Evolutionary conservation across 2,888 invertebrate species (phyloP).

Genomic region (Sicus ferrugineus): DNA sequence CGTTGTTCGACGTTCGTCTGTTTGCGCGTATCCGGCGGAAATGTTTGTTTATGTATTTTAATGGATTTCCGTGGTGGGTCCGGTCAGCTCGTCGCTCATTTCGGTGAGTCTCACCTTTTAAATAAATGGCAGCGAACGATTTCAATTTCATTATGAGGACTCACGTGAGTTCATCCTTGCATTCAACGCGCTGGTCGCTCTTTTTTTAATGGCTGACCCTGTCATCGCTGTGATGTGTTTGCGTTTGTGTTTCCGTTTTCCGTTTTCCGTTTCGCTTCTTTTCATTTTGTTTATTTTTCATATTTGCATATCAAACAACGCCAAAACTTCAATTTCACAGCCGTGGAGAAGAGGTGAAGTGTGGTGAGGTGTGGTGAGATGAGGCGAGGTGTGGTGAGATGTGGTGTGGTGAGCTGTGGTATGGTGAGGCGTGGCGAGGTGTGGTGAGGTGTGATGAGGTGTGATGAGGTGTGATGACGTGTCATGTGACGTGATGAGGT

Average conservation of each 20-base stretch:
- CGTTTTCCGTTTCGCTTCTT: neutral
- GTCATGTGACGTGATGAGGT: no score
- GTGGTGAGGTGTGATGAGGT: no score
- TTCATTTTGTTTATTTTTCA: slow-evolving; percentile 14
- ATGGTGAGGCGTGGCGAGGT: no score
- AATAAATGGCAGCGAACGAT: slow-evolving; percentile 26
- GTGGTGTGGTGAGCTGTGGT: no score
- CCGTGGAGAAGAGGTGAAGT: neutral
- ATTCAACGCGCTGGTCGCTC: no score
- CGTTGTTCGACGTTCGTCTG: slow-evolving; percentile 4
- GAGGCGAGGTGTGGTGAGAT: no score
- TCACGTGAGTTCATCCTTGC: slow-evolving; percentile 8
- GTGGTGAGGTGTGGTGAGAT: neutral
- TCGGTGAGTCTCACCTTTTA: slow-evolving; percentile 6
- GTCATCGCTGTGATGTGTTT: neutral
- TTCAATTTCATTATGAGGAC: slow-evolving; percentile 26
- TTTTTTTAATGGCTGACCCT: no score
- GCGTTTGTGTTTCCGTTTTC: neutral
- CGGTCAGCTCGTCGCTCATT: neutral
- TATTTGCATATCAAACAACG: slow-evolving; percentile 23
- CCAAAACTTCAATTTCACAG: slow-evolving; percentile 12
- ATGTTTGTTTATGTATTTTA: slow-evolving; percentile 10
- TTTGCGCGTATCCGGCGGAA: slow-evolving; percentile 25
- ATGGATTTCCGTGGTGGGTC: neutral
- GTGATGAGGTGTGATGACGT: no score